Evolutionary conservation across 2,797 vertebrate species (phyloP).

Genomic region (Gymnopithys bicolor): DNA sequence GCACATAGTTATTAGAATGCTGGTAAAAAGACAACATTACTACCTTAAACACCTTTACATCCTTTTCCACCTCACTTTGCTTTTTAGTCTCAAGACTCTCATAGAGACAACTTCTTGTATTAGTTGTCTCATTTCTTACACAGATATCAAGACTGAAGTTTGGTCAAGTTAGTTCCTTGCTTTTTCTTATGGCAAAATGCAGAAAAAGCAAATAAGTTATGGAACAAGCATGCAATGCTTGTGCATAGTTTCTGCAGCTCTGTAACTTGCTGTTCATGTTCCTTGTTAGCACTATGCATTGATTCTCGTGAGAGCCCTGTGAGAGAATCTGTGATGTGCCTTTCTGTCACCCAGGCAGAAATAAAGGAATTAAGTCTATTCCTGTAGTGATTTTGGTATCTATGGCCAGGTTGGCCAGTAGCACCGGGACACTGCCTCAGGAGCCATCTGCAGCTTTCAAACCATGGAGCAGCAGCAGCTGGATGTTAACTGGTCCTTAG

Average conservation of each 20-base stretch:
- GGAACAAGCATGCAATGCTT: not conserved
- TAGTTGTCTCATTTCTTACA: not conserved
- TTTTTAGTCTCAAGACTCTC: not conserved
- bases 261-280: not conserved
- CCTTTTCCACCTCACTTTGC: not conserved
- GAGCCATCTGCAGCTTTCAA: not conserved
- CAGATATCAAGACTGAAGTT: not conserved
- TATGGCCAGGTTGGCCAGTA: not conserved
- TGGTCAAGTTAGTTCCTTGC: not conserved
- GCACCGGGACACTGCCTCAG: not conserved
- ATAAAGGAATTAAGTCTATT: not conserved
- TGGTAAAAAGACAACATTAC: not conserved
- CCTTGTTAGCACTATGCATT: not conserved
- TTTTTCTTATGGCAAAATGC: not conserved
- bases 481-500: not conserved
- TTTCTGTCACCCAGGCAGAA: not conserved
- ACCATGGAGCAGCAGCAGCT: not conserved
- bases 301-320: not conserved
- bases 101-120: not conserved
- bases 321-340: not conserved
- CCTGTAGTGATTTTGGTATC: not conserved
- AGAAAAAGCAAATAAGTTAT: not conserved
- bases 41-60: rapidly evolving
- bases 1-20: not conserved
- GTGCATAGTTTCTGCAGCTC: not conserved